Percentiles rank a stretch among this genome's conserved stretches.
phyloP scores from a whole-genome alignment of 2,797 vertebrate species.

The Channallabes apus region DNA sequence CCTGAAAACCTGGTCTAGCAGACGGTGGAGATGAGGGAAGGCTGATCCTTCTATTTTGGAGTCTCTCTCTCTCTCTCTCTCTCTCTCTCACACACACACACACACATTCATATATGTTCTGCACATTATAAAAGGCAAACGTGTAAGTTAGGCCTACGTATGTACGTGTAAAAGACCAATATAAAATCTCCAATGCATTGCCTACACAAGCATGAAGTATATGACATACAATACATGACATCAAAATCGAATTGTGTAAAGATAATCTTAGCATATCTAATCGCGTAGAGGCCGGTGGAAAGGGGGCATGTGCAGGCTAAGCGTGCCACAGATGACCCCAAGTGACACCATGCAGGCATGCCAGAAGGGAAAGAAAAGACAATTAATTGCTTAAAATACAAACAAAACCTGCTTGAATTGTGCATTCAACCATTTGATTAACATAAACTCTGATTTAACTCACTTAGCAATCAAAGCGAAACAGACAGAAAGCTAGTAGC shows the following conservation, averaged over 20 bases:
- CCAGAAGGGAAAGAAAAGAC: not conserved
- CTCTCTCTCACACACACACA: not conserved
- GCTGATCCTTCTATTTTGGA: not conserved
- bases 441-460: not conserved
- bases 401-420: not conserved
- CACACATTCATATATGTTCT: not conserved
- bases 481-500: not conserved
- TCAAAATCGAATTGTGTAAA: too few species aligned
- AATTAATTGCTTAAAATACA: constrained; percentile 16
- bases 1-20: constrained; percentile 37
- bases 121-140: not conserved
- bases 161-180: not conserved
- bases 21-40: constrained; percentile 32
- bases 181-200: not conserved
- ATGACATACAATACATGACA: not conserved
- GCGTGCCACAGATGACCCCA: not conserved
- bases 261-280: too few species aligned
- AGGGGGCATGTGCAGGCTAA: not conserved
- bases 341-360: not conserved
- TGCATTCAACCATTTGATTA: not conserved
- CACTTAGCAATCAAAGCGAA: not conserved
- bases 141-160: not conserved
- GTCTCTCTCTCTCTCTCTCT: not conserved
- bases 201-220: not conserved
- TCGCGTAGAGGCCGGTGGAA: too few species aligned